Conservation (phyloP, 2,113 vertebrate genomes). For the Hyperoodon ampullatus region DNA sequence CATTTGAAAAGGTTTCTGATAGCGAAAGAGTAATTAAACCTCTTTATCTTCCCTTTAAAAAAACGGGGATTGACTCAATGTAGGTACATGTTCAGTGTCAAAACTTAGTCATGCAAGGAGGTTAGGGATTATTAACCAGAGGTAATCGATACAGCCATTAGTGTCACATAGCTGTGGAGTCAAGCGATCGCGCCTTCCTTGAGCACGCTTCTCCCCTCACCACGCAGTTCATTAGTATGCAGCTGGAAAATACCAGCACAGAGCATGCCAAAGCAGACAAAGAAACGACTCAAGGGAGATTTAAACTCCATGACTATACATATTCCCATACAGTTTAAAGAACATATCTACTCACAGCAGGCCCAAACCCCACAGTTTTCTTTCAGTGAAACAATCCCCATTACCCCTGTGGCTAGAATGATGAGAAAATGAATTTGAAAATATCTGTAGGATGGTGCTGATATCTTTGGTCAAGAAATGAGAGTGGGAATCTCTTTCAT, state of each 20-base stretch:
- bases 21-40: conserved; percentile 58
- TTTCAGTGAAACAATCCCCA: conserved; percentile 52
- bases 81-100: conserved; percentile 54
- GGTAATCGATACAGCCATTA: neutral
- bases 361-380: conserved; percentile 43
- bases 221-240: conserved; percentile 59
- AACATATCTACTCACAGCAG: conserved; percentile 36
- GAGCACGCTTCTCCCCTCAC: conserved; percentile 18
- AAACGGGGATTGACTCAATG: neutral
- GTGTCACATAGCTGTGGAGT: neutral
- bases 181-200: conserved; percentile 7
- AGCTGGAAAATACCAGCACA: conserved; percentile 61
- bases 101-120: conserved; percentile 61
- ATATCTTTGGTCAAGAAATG: conserved; percentile 37
- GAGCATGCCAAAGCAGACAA: conserved; percentile 30
- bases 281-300: conserved; percentile 52
- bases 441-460: conserved; percentile 45
- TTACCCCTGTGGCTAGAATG: conserved; percentile 59
- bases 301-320: conserved; percentile 64
- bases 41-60: neutral
- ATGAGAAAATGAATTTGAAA: conserved; percentile 56
- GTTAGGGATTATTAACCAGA: conserved; percentile 39
- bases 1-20: conserved; percentile 70
- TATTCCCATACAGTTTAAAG: conserved; percentile 47
- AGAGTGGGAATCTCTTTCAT: neutral